phyloP scores from a whole-genome alignment of 2,888 invertebrate genomes.

The Lithophane semibrunnea region DNA sequence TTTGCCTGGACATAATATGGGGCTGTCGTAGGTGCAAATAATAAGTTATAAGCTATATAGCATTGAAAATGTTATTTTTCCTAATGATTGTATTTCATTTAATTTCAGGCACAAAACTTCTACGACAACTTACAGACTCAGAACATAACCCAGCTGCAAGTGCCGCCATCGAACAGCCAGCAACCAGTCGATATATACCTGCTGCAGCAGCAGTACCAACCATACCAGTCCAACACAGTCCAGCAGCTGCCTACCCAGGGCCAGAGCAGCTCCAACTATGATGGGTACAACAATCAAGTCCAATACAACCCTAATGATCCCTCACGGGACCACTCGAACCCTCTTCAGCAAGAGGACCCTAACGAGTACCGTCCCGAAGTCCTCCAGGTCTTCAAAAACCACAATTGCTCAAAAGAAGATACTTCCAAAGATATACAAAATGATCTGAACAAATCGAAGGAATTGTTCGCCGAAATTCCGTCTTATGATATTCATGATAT shows the following conservation, averaged over 20 bases:
- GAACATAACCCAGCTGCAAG: conserved; percentile 55
- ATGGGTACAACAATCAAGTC: conserved; percentile 37
- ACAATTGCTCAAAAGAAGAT: conserved; percentile 79
- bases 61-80: neutral
- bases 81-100: neutral
- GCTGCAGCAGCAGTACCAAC: conserved; percentile 78
- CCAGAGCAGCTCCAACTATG: conserved; percentile 65
- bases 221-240: conserved; percentile 47
- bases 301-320: conserved; percentile 48
- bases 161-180: conserved; percentile 46
- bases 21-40: too few relatives aligned
- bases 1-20: too few relatives aligned
- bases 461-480: conserved; percentile 72
- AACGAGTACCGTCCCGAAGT: conserved; percentile 74
- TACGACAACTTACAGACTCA: conserved; percentile 17
- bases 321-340: conserved; percentile 61
- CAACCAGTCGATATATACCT: conserved; percentile 79
- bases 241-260: conserved; percentile 67
- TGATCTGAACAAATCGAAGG: conserved; percentile 72
- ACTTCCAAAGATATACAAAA: conserved; percentile 67
- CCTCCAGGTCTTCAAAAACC: conserved; percentile 84
- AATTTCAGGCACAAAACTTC: conserved; percentile 50
- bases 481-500: conserved; percentile 74
- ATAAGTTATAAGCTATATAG: too few relatives aligned
- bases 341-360: conserved; percentile 75